Percentiles rank a stretch among this genome's conserved stretches.
Evolutionary conservation across 2,888 invertebrate genomes (phyloP).

Genomic region (Phlogophora meticulosa): DNA sequence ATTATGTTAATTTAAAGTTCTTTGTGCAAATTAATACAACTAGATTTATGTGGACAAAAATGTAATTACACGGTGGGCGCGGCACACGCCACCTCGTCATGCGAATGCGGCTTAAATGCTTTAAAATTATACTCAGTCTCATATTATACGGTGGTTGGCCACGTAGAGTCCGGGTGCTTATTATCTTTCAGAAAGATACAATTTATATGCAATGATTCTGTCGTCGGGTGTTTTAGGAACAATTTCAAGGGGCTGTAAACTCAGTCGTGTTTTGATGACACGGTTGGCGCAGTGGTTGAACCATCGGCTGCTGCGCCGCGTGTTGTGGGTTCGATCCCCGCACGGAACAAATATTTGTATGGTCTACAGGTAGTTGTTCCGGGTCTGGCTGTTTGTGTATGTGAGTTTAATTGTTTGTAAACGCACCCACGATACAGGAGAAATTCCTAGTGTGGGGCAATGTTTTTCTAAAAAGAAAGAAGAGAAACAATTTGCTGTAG

Average conservation of each 20-base stretch:
- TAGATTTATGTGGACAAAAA: constrained; percentile 80
- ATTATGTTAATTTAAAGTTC: constrained; percentile 77
- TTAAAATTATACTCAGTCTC: constrained; percentile 58
- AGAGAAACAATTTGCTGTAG: too few relatives aligned
- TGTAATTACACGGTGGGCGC: constrained; percentile 76
- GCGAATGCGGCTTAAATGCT: constrained; percentile 65
- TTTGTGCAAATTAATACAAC: constrained; percentile 79
- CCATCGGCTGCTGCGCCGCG: too few relatives aligned
- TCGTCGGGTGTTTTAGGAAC: constrained; percentile 12
- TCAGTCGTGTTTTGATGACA: too few relatives aligned
- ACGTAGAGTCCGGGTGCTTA: constrained; percentile 14
- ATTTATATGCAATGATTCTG: constrained; percentile 33
- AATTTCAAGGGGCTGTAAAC: background rate
- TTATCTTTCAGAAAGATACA: constrained; percentile 25
- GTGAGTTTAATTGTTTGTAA: too few relatives aligned
- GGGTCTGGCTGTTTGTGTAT: too few relatives aligned
- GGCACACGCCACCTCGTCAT: constrained; percentile 75
- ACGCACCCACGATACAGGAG: too few relatives aligned
- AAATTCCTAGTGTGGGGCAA: too few relatives aligned
- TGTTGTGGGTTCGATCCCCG: too few relatives aligned
- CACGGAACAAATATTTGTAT: background rate
- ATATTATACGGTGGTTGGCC: constrained; percentile 29
- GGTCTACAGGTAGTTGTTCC: too few relatives aligned
- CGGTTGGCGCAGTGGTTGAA: too few relatives aligned
- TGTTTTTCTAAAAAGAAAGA: too few relatives aligned